Percentiles rank a stretch among this genome's conserved stretches.
Conservation (phyloP, 2,113 vertebrate genomes). For the Girardinichthys multiradiatus region DNA sequence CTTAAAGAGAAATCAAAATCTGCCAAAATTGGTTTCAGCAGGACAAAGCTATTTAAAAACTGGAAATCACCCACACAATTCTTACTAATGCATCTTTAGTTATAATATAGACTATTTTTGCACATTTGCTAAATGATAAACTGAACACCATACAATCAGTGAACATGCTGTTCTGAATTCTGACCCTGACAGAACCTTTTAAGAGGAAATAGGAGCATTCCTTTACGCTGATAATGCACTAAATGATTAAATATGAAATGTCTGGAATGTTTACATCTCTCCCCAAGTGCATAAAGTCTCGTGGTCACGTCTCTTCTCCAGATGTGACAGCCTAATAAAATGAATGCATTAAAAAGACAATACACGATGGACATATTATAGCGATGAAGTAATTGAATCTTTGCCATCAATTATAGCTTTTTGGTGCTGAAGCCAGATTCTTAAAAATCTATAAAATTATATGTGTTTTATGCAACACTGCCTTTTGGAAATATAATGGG, state of each 20-base stretch:
- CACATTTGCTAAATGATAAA: background rate
- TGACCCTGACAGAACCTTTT: background rate
- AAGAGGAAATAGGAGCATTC: background rate
- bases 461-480: background rate
- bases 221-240: background rate
- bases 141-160: background rate
- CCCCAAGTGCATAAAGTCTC: background rate
- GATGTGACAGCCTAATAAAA: conserved; percentile 2
- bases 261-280: background rate
- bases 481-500: background rate
- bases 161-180: background rate
- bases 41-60: no score
- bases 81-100: no score
- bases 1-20: no score
- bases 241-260: background rate
- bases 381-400: background rate
- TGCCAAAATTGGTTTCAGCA: no score
- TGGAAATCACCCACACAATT: no score
- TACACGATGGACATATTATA: background rate
- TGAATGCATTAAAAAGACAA: background rate
- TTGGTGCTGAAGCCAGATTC: background rate
- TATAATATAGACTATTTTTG: no score
- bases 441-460: background rate
- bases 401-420: background rate
- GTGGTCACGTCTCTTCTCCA: background rate